Evolutionary conservation across 2,888 invertebrate species (phyloP).

Genomic region (Steinernema scapterisci): DNA sequence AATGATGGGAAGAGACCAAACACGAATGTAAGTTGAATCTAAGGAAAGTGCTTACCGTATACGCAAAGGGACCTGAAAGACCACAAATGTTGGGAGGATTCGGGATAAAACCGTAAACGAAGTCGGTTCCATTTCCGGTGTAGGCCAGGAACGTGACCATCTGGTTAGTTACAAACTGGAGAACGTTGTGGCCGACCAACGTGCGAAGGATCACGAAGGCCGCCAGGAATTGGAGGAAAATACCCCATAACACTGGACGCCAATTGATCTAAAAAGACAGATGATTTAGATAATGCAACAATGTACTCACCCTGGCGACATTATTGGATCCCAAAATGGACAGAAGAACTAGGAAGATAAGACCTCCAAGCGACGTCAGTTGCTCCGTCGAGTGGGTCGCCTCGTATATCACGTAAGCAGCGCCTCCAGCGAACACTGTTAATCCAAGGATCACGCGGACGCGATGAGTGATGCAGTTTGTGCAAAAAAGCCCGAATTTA

Average conservation of each 20-base stretch:
- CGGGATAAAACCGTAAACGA: slow-evolving; percentile 57
- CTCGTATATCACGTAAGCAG: background rate
- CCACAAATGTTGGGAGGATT: slow-evolving; percentile 45
- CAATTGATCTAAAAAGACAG: slow-evolving; percentile 69
- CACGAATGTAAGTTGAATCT: no score
- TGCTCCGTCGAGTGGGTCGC: background rate
- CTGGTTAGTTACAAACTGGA: slow-evolving; percentile 76
- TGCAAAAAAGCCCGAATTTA: background rate
- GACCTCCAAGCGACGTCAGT: slow-evolving; percentile 7
- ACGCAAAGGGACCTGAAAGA: slow-evolving; percentile 76
- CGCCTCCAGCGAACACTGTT: background rate
- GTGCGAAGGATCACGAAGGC: slow-evolving; percentile 84
- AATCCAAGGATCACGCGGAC: background rate
- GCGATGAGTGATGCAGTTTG: background rate
- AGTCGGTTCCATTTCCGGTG: slow-evolving; percentile 74
- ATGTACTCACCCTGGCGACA: slow-evolving; percentile 16
- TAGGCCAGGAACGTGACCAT: slow-evolving; percentile 80
- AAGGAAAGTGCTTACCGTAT: slow-evolving; percentile 74
- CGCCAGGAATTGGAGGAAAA: slow-evolving; percentile 81
- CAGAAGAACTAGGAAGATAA: slow-evolving; percentile 4
- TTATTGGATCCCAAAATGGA: slow-evolving; percentile 8
- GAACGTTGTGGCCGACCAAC: slow-evolving; percentile 75
- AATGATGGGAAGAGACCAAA: slow-evolving; percentile 75
- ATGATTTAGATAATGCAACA: no score
- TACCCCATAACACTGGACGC: slow-evolving; percentile 80